Base-by-base conservation (phyloP, 2,797 vertebrate genomes). In the Chaetodon trifasciatus region DNA sequence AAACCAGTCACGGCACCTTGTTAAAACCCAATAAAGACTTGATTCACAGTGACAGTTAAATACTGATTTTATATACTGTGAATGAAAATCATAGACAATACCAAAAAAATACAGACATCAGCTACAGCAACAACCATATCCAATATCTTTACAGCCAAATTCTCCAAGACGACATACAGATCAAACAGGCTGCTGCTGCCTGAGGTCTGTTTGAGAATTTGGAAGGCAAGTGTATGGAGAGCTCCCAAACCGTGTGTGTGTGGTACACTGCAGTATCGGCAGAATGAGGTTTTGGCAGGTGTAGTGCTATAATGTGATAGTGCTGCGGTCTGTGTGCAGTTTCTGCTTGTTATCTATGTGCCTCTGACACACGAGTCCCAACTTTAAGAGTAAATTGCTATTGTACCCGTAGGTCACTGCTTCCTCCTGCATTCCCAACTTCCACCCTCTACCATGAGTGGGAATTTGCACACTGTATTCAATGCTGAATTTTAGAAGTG, bases 221-320 rank as follows among this genome's bases (percentile, higher is more conserved):
- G 46, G 53, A 64, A 56, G 77, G 46, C 32, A n/a, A 57, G 62
- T 24, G 35, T n/a, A 37, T 49, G 53, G 55, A 64, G 60, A 61
- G 46, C 70, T 66, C 70, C 53, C 17, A 56, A 39, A n/a, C n/a
- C n/a, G 28, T 47, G 24, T 63, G 44, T 40, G 40, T 42, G 24
- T 72, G 13, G 74, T 47, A 66, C 17, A 56, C 79, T 62, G 68
- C 58, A 86, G 71, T 67, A 28, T 58, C 8, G 17, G 21, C 57
- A 70, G 66, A 47, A 63, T 68, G 50, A 82, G 70, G 21, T 58
- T 53, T 60, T 46, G 53, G 70, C 67, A 65, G 32, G 42, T 66
- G 50, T 32, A 71, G n/a, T 16, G 24, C 37, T 62, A 61, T 23
- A 39, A 70, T 53, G 63, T 78, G 70, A 72, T 23, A 6, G 53